Evolutionary conservation across 2,888 invertebrate species (phyloP).

Genomic region (Latrodectus hesperus): DNA sequence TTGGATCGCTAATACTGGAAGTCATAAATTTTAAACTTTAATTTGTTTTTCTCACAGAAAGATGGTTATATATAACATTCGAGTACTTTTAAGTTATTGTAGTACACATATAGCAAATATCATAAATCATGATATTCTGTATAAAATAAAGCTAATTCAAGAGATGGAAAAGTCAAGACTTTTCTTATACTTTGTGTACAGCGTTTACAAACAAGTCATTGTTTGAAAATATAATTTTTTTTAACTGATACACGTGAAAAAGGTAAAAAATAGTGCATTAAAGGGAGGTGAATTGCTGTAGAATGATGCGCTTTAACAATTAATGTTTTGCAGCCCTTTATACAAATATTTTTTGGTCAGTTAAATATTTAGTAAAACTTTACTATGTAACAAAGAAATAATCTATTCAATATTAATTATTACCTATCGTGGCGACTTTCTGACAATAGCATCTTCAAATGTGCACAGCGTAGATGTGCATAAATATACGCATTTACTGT

Average conservation of each 20-base stretch:
- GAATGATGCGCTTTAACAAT: slow-evolving; percentile 29
- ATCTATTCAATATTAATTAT: slow-evolving; percentile 43
- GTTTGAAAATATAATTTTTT: slow-evolving; percentile 36
- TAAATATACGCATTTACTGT: slow-evolving; percentile 1
- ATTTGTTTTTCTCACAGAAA: slow-evolving; percentile 22
- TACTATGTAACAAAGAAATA: slow-evolving; percentile 49
- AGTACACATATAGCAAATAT: slow-evolving; percentile 49
- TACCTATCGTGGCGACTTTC: slow-evolving; percentile 41
- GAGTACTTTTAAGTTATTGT: slow-evolving; percentile 30
- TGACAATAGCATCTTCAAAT: slow-evolving; percentile 37
- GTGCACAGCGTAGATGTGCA: slow-evolving; percentile 28
- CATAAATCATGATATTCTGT: slow-evolving; percentile 44
- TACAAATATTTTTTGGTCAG: slow-evolving; percentile 60
- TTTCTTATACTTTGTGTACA: slow-evolving; percentile 23
- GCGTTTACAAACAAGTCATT: slow-evolving; percentile 40
- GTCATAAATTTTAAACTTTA: slow-evolving; percentile 48
- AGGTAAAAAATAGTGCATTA: slow-evolving; percentile 60
- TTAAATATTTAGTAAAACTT: slow-evolving; percentile 42
- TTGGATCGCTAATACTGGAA: slow-evolving; percentile 28
- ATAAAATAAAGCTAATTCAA: slow-evolving; percentile 48
- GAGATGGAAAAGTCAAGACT: slow-evolving; percentile 43
- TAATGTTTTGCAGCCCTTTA: slow-evolving; percentile 63
- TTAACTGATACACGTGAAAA: slow-evolving; percentile 38
- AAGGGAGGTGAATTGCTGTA: slow-evolving; percentile 41
- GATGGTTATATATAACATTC: slow-evolving; percentile 31